A percentile compares a stretch with the other conserved stretches of the same genome.
Conservation (phyloP, 2,113 vertebrate species). For the Himantopus leucocephalus region DNA sequence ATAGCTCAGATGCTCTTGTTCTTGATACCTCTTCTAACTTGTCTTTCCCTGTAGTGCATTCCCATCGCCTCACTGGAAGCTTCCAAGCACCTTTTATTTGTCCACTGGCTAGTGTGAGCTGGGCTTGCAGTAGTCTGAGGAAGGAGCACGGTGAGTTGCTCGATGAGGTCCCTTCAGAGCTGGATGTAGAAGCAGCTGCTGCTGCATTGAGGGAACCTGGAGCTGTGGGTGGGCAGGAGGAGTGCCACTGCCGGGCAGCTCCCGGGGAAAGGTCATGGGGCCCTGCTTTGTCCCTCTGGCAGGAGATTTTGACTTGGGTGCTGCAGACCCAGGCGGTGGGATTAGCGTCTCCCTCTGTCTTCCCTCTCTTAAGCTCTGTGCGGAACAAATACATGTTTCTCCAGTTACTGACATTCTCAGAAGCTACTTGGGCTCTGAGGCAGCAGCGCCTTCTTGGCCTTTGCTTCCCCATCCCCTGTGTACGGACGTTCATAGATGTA, state of each 20-base stretch:
- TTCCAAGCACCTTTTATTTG: conserved; percentile 15
- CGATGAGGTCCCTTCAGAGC: not conserved
- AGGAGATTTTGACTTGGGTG: not conserved
- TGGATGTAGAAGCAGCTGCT: not conserved
- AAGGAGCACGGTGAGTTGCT: not conserved
- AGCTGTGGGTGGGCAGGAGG: not conserved
- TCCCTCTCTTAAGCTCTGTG: not conserved
- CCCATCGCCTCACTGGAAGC: not conserved
- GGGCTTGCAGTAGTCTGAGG: not conserved
- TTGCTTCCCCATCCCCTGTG: not conserved
- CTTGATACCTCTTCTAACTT: conserved; percentile 5
- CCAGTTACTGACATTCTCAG: not conserved
- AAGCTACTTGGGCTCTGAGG: not conserved
- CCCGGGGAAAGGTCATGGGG: not conserved
- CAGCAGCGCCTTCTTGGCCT: not conserved
- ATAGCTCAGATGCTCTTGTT: not conserved
- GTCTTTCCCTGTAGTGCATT: not conserved
- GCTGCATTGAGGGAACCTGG: not conserved
- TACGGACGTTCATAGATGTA: not conserved
- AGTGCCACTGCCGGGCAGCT: fast-evolving
- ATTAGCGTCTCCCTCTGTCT: not conserved
- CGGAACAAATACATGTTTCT: not conserved
- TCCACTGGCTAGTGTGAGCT: not conserved
- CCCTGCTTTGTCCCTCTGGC: not conserved
- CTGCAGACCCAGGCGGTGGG: not conserved